Percentiles rank a stretch among this genome's conserved stretches.
Conservation (phyloP, 1,140 invertebrate species). For the Formica selysi region DNA sequence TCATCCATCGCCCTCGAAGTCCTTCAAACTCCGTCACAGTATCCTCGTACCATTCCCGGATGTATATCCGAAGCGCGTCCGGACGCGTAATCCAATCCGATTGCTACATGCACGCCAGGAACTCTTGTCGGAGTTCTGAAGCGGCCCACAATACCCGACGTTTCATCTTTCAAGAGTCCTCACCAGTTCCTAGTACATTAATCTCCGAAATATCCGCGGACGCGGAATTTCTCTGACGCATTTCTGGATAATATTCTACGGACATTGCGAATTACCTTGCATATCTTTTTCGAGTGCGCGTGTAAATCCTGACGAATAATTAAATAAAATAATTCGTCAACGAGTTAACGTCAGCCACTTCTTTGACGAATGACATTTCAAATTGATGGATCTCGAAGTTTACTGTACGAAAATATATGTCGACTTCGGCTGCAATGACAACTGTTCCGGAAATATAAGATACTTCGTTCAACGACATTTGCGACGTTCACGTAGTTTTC, state of each 20-base stretch:
- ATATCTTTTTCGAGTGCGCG: background rate
- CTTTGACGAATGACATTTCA: background rate
- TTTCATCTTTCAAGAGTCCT: conserved; percentile 71
- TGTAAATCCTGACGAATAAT: conserved; percentile 5
- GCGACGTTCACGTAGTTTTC: conserved; percentile 2
- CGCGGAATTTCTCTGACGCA: conserved; percentile 32
- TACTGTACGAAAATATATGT: no score
- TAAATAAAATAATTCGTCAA: background rate
- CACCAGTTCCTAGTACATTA: conserved; percentile 44
- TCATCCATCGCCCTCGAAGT: conserved; percentile 63
- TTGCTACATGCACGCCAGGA: conserved; percentile 71
- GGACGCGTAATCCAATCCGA: conserved; percentile 71
- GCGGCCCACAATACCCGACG: conserved; percentile 67
- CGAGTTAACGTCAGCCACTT: background rate
- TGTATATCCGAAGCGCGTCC: conserved; percentile 64
- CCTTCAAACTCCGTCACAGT: conserved; percentile 74
- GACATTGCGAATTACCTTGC: conserved; percentile 18
- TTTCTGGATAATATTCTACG: background rate
- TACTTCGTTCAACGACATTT: conserved; percentile 15
- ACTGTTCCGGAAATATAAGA: conserved; percentile 11
- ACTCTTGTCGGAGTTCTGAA: conserved; percentile 75
- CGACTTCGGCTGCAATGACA: background rate
- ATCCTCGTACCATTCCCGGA: conserved; percentile 66
- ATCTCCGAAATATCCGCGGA: conserved; percentile 38
- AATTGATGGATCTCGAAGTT: background rate